A percentile compares a stretch with the other conserved stretches of the same genome.
Conservation (phyloP, 2,113 vertebrate species). For the Bucco capensis region DNA sequence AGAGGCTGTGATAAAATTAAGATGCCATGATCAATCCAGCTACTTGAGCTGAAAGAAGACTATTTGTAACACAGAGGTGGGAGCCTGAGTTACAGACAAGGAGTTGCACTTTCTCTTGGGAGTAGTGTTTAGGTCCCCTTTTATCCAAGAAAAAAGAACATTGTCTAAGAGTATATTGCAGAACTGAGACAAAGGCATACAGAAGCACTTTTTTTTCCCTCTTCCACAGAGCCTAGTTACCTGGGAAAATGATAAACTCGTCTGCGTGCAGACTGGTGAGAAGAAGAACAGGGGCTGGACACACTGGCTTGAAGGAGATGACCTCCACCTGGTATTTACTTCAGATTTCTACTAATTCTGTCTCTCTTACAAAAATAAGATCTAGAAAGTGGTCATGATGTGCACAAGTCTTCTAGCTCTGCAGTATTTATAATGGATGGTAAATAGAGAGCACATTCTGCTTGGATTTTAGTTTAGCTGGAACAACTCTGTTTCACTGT, state of each 20-base stretch:
- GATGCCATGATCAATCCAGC: background rate
- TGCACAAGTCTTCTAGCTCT: background rate
- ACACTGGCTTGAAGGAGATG: slow-evolving; percentile 86
- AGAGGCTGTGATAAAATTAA: background rate
- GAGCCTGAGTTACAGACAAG: background rate
- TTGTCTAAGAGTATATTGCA: background rate
- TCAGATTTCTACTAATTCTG: background rate
- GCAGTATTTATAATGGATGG: background rate
- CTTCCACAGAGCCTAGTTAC: slow-evolving; percentile 76
- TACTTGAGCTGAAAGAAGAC: background rate
- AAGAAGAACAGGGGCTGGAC: slow-evolving; percentile 87
- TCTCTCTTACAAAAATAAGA: background rate
- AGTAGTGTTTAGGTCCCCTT: background rate
- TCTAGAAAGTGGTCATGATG: background rate
- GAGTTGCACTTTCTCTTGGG: background rate
- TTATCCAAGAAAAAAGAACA: background rate
- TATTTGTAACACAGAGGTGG: background rate
- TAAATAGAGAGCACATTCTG: background rate
- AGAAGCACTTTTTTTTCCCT: background rate
- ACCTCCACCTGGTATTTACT: slow-evolving; percentile 81
- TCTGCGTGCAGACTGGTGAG: slow-evolving; percentile 85
- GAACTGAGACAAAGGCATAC: background rate
- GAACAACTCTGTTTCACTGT: background rate
- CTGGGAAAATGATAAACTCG: slow-evolving; percentile 82
- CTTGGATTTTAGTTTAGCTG: background rate